phyloP scores from a whole-genome alignment of 2,888 invertebrate genomes.

The Drosophila paracracens region DNA sequence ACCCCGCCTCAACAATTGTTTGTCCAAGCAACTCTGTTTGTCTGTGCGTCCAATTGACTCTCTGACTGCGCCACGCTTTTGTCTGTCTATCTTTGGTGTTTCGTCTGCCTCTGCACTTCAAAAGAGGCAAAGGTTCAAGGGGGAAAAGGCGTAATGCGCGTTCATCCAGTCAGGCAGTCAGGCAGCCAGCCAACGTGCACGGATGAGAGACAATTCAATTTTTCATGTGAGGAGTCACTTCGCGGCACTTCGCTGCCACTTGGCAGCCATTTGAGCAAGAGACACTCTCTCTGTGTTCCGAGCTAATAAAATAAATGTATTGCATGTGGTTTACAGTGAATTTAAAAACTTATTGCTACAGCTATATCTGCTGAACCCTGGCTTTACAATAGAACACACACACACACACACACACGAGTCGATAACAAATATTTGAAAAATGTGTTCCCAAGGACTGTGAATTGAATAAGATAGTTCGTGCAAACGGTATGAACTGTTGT shows the following conservation, averaged over 20 bases:
- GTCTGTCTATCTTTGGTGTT: slow-evolving; percentile 41
- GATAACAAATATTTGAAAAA: slow-evolving; percentile 17
- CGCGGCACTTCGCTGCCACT: slow-evolving; percentile 60
- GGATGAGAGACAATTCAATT: slow-evolving; percentile 66
- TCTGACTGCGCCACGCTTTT: slow-evolving; percentile 35
- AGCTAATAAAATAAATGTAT: slow-evolving; percentile 49
- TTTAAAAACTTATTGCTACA: slow-evolving; percentile 16
- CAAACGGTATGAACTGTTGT: not conserved
- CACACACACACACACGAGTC: not conserved
- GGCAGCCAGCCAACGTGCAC: slow-evolving; percentile 41
- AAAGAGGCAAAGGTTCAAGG: not conserved
- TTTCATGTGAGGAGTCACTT: slow-evolving; percentile 60
- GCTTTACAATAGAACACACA: slow-evolving; percentile 2
- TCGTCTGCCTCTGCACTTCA: slow-evolving; percentile 31
- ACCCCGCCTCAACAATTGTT: slow-evolving; percentile 51
- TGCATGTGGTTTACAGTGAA: slow-evolving; percentile 40
- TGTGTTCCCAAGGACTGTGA: slow-evolving; percentile 1
- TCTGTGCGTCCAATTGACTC: slow-evolving; percentile 36
- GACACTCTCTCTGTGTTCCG: not conserved
- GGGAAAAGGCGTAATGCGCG: slow-evolving; percentile 29
- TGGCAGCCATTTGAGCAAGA: slow-evolving; percentile 38
- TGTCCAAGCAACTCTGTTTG: slow-evolving; percentile 42
- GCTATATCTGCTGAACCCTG: slow-evolving; percentile 5
- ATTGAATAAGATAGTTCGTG: slow-evolving; percentile 9
- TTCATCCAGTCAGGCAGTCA: slow-evolving; percentile 45